Evolutionary conservation across 2,113 vertebrate species (phyloP), one percentile per base, ranked within the genome.

Genomic region (Panthera leo): DNA sequence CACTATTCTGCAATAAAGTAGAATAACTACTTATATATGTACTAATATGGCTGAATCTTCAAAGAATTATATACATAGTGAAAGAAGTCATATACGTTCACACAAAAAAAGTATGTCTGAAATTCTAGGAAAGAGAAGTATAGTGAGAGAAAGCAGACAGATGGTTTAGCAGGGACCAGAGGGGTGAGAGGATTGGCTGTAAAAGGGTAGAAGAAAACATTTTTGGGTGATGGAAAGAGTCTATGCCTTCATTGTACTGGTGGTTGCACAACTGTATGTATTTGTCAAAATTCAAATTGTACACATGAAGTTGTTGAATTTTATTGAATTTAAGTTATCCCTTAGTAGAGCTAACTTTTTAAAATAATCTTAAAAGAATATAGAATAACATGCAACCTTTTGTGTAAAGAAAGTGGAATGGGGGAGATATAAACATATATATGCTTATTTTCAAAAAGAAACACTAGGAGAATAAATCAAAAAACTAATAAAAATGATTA

Each of bases 401-500:
- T 73, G 23, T 85, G 31, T 90, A 76, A 89, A 90, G 14, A 82
- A 71, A 90, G 27, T 91, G 6, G 4, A 84, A 87, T 53, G 48
- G 48, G 83, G 48, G 16, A 85, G n/a, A 36, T 80, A 68, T 0
- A 12, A 78, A 67, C 31, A 78, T 18, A 39, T 31, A 21, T 3
- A 51, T 48, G 7, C 19, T 91, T 83, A 83, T 63, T n/a, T 93
- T 21, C 19, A 78, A 87, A 95, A 94, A 58, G 19, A 76, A 95
- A 85, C 18, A 42, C 63, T 76, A 16, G 19, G 83, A 84, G 31
- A 73, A 76, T 92, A 75, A 73, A 76, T 73, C n/a, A 51, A 80
- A 92, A 94, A 45, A 42, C 48, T 61, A 91, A 45, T 75, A 83
- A 85, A 96, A 97, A 88, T 71, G n/a, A 70, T 71, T 45, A 55